Evolutionary conservation across 2,888 invertebrate species (phyloP).

Genomic region (Ormia ochracea): DNA sequence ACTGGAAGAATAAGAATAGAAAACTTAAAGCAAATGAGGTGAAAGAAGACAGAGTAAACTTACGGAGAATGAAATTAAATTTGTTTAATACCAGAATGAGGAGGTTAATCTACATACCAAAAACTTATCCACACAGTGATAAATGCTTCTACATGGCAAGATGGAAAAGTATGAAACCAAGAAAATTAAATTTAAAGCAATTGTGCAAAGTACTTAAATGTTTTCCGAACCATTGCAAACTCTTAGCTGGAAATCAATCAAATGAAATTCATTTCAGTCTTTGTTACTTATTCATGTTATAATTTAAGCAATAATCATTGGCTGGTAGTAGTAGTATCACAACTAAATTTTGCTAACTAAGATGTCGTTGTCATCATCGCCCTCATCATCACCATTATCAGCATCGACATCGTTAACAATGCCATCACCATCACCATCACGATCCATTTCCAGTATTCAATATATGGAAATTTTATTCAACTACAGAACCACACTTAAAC

Average conservation of each 20-base stretch:
- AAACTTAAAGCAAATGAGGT: slow-evolving; percentile 50
- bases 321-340: slow-evolving; percentile 37
- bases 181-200: background rate
- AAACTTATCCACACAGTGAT: background rate
- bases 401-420: background rate
- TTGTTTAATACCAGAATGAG: slow-evolving; percentile 17
- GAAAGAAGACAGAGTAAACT: slow-evolving; percentile 14
- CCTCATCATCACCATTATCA: background rate
- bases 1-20: slow-evolving; percentile 1
- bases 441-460: background rate
- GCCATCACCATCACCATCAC: background rate
- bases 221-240: slow-evolving; percentile 32
- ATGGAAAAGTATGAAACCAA: background rate
- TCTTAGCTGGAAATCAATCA: slow-evolving; percentile 44
- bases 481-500: background rate
- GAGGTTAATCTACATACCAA: slow-evolving; percentile 22
- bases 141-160: background rate
- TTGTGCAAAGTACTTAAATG: background rate
- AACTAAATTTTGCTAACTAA: slow-evolving; percentile 31
- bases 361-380: background rate
- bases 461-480: slow-evolving; percentile 37
- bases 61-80: slow-evolving; percentile 37
- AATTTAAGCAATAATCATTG: slow-evolving; percentile 52
- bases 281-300: slow-evolving; percentile 27
- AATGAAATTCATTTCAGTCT: slow-evolving; percentile 3